Conservation (phyloP, 1,140 invertebrate genomes). For the Hormaphis cornu region DNA sequence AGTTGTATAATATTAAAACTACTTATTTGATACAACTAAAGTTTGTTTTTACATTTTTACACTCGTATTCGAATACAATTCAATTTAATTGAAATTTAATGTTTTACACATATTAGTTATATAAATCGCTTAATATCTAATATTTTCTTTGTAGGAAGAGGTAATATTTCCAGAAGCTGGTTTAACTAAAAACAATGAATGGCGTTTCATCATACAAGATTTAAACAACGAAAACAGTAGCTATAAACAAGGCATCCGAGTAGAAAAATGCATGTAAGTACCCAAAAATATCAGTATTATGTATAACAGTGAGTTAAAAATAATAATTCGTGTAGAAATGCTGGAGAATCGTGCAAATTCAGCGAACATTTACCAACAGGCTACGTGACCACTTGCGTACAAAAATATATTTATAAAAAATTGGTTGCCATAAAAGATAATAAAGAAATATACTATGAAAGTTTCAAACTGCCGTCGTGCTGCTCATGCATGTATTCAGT, state of each 20-base stretch:
- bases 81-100: too few relatives aligned
- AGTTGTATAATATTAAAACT: too few relatives aligned
- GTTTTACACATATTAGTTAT: background rate
- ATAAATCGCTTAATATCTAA: background rate
- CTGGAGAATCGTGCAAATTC: background rate
- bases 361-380: background rate
- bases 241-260: constrained; percentile 13
- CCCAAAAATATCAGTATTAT: background rate
- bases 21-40: too few relatives aligned
- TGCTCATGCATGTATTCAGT: constrained; percentile 12
- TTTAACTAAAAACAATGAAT: background rate
- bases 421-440: constrained; percentile 4
- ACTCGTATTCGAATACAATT: too few relatives aligned
- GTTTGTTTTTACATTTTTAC: too few relatives aligned
- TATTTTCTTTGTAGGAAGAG: constrained; percentile 4
- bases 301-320: background rate
- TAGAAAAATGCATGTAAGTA: constrained; percentile 22
- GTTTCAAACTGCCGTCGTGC: constrained; percentile 18
- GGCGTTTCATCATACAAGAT: constrained; percentile 17
- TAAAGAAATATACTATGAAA: constrained; percentile 25
- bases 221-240: background rate
- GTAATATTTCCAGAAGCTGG: constrained; percentile 7
- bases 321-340: background rate
- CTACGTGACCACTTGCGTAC: constrained; percentile 3
- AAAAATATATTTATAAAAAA: constrained; percentile 26